phyloP scores from a whole-genome alignment of 1,140 invertebrate genomes.

The Zaprionus capensis region DNA sequence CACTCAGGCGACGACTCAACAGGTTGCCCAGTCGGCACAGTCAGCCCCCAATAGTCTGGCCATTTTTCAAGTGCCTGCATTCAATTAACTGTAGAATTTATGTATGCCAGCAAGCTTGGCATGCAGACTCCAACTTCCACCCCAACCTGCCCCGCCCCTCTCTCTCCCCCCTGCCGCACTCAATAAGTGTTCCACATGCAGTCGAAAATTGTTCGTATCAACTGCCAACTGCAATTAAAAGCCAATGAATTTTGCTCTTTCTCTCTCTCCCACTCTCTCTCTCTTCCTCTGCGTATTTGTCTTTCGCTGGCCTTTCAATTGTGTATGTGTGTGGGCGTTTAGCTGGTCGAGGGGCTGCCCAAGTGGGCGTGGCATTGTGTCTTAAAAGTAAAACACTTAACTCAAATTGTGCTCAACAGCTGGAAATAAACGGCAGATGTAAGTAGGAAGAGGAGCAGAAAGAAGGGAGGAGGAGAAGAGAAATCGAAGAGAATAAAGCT shows the following conservation, averaged over 20 bases:
- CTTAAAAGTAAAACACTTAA: slow-evolving; percentile 71
- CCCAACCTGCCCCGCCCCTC: neutral
- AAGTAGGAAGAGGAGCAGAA: neutral
- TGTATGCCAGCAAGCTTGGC: slow-evolving; percentile 40
- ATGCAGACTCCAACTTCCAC: slow-evolving; percentile 2
- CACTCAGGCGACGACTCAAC: slow-evolving; percentile 59
- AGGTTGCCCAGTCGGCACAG: slow-evolving; percentile 56
- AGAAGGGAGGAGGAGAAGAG: neutral
- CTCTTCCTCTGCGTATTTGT: slow-evolving; percentile 1
- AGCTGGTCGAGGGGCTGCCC: slow-evolving; percentile 12
- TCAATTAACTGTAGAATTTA: slow-evolving; percentile 78
- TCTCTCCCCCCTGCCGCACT: neutral
- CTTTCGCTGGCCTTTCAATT: neutral
- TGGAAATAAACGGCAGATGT: slow-evolving; percentile 56
- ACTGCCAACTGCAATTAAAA: slow-evolving; percentile 81
- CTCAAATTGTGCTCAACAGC: slow-evolving; percentile 75
- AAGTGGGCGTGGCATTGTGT: slow-evolving; percentile 44
- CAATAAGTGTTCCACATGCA: slow-evolving; percentile 31
- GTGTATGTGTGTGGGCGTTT: slow-evolving; percentile 47
- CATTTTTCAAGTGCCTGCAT: slow-evolving; percentile 74
- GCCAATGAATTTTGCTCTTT: slow-evolving; percentile 72
- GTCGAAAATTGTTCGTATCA: slow-evolving; percentile 65
- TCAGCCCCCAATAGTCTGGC: slow-evolving; percentile 48
- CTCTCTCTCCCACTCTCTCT: neutral
- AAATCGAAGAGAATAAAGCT: slow-evolving; percentile 1